These are phyloP conservation scores for Auanema sp. DNA, from an alignment of 2,888 invertebrate species.

Conservation along the genomic window DNA sequence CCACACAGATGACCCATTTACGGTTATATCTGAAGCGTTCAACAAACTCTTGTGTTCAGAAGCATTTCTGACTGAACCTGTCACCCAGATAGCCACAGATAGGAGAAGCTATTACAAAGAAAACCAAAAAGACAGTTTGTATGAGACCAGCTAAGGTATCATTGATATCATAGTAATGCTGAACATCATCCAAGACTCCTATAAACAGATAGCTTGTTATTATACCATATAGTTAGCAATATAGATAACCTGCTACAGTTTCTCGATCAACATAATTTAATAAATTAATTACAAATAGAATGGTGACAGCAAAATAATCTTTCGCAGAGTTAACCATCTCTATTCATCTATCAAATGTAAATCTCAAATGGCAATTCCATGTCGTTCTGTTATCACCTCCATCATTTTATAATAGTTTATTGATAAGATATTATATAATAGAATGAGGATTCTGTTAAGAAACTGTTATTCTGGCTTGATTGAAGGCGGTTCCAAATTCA, in stretches of 20 bases:
- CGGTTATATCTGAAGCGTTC: constrained; percentile 74
- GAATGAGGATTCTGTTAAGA: too few species aligned
- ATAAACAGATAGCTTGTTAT: constrained; percentile 57
- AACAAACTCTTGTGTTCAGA: too few species aligned
- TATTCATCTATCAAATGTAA: too few species aligned
- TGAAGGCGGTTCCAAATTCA: too few species aligned
- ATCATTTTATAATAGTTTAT: too few species aligned
- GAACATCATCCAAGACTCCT: constrained; percentile 84
- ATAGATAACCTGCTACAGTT: constrained; percentile 82
- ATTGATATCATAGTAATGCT: constrained; percentile 75
- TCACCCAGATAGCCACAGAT: constrained; percentile 97
- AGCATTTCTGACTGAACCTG: constrained; percentile 67
- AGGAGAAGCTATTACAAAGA: constrained; percentile 96
- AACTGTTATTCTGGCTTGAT: too few species aligned
- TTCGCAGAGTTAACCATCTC: constrained; percentile 39
- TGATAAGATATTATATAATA: too few species aligned
- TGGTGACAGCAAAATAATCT: constrained; percentile 37
- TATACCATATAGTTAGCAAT: constrained; percentile 2
- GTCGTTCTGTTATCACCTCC: too few species aligned
- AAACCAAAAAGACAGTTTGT: constrained; percentile 89
- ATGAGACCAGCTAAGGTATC: constrained; percentile 85
- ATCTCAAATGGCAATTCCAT: too few species aligned
- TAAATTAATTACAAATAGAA: constrained; percentile 83
- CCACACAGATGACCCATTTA: constrained; percentile 84
- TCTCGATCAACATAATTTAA: constrained; percentile 99